Percentiles rank a stretch among this genome's conserved stretches.
Conservation (phyloP, 2,113 vertebrate species). For the Gasterosteus aculeatus region DNA sequence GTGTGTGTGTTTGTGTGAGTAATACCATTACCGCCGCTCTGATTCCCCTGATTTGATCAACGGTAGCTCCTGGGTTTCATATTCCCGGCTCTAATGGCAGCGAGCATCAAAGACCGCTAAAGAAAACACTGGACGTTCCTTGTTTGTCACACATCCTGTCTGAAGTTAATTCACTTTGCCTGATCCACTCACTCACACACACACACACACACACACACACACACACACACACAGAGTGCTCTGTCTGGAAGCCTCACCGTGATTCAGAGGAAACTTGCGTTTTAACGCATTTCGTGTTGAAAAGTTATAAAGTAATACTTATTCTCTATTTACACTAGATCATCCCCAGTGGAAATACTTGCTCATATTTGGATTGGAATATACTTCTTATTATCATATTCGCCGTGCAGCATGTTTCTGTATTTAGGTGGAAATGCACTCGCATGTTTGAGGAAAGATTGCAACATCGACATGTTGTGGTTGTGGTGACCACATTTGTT, state of each 20-base stretch:
- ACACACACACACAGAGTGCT: neutral
- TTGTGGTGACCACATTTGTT: neutral
- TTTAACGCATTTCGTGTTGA: neutral
- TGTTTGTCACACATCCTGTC: conserved; percentile 58
- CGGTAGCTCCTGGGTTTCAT: conserved; percentile 60
- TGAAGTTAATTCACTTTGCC: conserved; percentile 57
- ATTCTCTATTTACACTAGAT: neutral
- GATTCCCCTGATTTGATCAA: conserved; percentile 67
- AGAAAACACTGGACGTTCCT: conserved; percentile 46
- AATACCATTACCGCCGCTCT: conserved; percentile 62
- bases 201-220: neutral
- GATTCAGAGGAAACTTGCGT: conserved; percentile 27
- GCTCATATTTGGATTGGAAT: neutral
- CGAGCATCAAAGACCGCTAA: conserved; percentile 62
- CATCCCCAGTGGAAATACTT: neutral
- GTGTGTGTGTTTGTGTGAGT: conserved; percentile 21
- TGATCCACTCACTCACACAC: conserved; percentile 20
- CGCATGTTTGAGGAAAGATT: neutral
- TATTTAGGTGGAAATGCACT: neutral
- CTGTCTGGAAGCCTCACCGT: neutral
- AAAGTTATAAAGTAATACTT: neutral
- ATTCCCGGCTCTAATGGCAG: conserved; percentile 46
- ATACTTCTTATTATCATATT: no score
- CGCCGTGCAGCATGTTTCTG: neutral
- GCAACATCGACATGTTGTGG: neutral